phyloP scores from a whole-genome alignment of 2,888 invertebrate species.

The Andrena trimmerana region DNA sequence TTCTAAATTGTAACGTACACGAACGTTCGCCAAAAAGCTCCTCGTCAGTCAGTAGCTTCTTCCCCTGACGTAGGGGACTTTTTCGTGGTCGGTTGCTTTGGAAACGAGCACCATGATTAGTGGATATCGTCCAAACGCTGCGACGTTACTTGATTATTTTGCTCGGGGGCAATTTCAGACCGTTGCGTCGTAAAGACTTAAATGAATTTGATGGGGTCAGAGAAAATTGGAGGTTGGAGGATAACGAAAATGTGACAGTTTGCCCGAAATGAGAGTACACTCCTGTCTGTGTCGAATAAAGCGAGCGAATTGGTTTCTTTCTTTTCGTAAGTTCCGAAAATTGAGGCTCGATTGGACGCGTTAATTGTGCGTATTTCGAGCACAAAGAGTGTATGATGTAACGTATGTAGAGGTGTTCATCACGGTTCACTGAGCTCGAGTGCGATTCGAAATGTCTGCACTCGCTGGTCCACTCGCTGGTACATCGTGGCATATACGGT shows the following conservation, averaged over 20 bases:
- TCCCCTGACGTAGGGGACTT: background rate
- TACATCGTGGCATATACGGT: slow-evolving; percentile 20
- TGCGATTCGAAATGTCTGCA: slow-evolving; percentile 34
- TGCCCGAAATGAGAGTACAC: too few relatives aligned
- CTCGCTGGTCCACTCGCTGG: background rate
- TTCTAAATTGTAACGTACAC: slow-evolving; percentile 32
- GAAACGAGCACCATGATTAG: background rate
- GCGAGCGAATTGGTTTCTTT: background rate
- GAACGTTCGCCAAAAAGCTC: background rate
- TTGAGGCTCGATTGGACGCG: background rate
- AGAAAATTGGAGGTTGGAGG: too few relatives aligned
- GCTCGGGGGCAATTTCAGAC: background rate
- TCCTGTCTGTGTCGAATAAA: background rate
- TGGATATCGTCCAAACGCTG: background rate
- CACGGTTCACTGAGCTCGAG: slow-evolving; percentile 50
- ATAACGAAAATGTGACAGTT: too few relatives aligned
- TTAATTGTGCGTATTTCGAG: slow-evolving; percentile 14
- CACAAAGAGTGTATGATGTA: slow-evolving; percentile 16
- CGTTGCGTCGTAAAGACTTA: background rate
- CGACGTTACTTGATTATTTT: background rate
- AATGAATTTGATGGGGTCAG: slow-evolving; percentile 13
- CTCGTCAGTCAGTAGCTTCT: background rate
- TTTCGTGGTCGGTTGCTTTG: slow-evolving; percentile 21
- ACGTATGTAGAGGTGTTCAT: slow-evolving; percentile 25
- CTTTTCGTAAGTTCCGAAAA: background rate